Conservation (phyloP, 2,888 invertebrate species). For the Heliconius aoede region DNA sequence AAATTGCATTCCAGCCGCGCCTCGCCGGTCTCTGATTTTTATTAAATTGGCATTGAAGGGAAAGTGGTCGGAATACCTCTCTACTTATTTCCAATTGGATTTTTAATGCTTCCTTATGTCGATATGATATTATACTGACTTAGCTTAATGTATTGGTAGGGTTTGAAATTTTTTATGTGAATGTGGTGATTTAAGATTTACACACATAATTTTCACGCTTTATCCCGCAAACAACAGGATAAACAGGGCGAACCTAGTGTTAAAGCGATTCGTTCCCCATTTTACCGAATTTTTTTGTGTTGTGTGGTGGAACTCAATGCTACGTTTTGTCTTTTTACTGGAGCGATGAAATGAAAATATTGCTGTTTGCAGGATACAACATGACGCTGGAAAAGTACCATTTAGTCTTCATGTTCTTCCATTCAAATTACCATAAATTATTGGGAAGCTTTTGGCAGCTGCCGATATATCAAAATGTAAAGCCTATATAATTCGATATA, state of each 20-base stretch:
- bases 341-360: too few species aligned
- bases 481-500: too few species aligned
- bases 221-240: too few species aligned
- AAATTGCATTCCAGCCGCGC: slow-evolving; percentile 54
- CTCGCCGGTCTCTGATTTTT: slow-evolving; percentile 44
- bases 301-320: too few species aligned
- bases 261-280: too few species aligned
- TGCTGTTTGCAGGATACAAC: too few species aligned
- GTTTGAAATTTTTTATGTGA: not conserved
- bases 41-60: slow-evolving; percentile 48
- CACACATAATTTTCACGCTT: too few species aligned
- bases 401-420: too few species aligned
- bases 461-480: slow-evolving; percentile 50
- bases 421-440: not conserved
- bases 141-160: not conserved
- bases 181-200: not conserved
- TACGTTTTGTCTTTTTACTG: too few species aligned
- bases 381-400: too few species aligned
- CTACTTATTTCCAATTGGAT: slow-evolving; percentile 11
- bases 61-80: slow-evolving; percentile 27
- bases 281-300: too few species aligned
- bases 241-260: too few species aligned
- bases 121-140: not conserved
- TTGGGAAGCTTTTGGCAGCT: slow-evolving; percentile 48
- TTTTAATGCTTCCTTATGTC: slow-evolving; percentile 14